Base-by-base conservation (phyloP, 2,888 invertebrate genomes). In the Epirrita christyi region DNA sequence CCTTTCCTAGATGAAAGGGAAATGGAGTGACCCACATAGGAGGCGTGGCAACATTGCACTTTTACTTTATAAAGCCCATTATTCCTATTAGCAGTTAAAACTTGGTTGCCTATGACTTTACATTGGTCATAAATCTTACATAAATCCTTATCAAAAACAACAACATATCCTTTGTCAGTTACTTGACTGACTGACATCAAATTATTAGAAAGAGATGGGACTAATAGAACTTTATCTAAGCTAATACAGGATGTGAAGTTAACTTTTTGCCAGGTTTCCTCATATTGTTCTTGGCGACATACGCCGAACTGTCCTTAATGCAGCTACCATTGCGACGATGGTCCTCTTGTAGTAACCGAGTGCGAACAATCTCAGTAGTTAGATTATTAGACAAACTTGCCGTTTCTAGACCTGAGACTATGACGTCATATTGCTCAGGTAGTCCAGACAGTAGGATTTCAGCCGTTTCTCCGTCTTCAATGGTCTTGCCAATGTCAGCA, bases 371-470 rank as follows among this genome's bases (percentile, higher is more conserved):
- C 36, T 36, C 36, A 9, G 10, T 36, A 10, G 36, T 9, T 4
- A 36, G 10, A 7, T 5, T 3, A 10, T 36, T 36, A 3, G 36
- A 3, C n/a, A 36, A 36, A 10, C 8, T 9, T 7, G 36, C 8
- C 8, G 10, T 44, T 41, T 7, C 48, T 4, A 27, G 28, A 38
- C 38, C 29, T 13, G 38, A 38, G 21, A 40, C 48, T 13, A 48
- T 13, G 5, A 13, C 27, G 14, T 55, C 55, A 27, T 40, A 55
- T 9, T 55, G 49, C 2, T 29, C 7, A 7, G 55, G 49, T 13
- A 55, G 14, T 0, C 55, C 55, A 21, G 38, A 40, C 11, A 55
- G n/a, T 6, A 55, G 13, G 6, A 55, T 44, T 10, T 55, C 50
- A 0, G 55, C 55, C n/a, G n/a, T n/a, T n/a, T n/a, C n/a, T 15